A percentile compares a stretch with the other conserved stretches of the same genome.
These are phyloP conservation scores for Cataglyphis altisquamis DNA, from an alignment of 2,888 invertebrate species.

Conservation along the genomic window DNA sequence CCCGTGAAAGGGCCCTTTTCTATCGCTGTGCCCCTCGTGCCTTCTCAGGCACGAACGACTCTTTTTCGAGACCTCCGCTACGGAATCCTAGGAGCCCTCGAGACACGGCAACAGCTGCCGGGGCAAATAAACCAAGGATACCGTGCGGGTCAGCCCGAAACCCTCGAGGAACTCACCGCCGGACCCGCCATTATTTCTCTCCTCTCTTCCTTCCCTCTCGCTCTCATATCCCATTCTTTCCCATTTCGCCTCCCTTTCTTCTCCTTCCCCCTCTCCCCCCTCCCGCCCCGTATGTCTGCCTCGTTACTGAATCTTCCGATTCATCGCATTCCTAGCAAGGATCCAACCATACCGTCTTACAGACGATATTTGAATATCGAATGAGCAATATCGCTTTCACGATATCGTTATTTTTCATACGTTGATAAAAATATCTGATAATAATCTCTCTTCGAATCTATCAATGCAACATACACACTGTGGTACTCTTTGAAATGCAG, in stretches of 20 bases:
- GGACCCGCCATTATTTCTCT: conserved; percentile 69
- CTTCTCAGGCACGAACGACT: conserved; percentile 59
- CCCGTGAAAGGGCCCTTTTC: conserved; percentile 70
- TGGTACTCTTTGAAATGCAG: not conserved
- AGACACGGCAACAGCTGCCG: conserved; percentile 79
- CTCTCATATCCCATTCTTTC: not conserved
- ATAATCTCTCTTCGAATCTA: not conserved
- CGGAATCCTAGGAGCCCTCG: conserved; percentile 64
- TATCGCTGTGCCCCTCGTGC: conserved; percentile 59
- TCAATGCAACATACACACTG: not conserved
- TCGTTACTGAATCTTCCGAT: conserved; percentile 60
- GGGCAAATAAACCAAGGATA: conserved; percentile 80
- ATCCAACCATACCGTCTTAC: conserved; percentile 47
- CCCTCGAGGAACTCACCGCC: conserved; percentile 62
- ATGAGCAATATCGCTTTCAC: conserved; percentile 27
- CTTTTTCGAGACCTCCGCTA: conserved; percentile 67
- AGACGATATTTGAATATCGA: conserved; percentile 62
- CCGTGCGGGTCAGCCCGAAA: conserved; percentile 49
- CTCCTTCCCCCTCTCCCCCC: conserved; percentile 25
- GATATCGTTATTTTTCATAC: not conserved
- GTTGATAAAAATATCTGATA: not conserved
- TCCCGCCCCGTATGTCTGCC: conserved; percentile 17
- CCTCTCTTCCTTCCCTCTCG: conserved; percentile 46
- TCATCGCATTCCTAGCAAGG: conserved; percentile 56
- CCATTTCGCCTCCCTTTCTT: conserved; percentile 6